Base-by-base conservation (phyloP, 2,888 invertebrate genomes). In the Heliconius ismenius region DNA sequence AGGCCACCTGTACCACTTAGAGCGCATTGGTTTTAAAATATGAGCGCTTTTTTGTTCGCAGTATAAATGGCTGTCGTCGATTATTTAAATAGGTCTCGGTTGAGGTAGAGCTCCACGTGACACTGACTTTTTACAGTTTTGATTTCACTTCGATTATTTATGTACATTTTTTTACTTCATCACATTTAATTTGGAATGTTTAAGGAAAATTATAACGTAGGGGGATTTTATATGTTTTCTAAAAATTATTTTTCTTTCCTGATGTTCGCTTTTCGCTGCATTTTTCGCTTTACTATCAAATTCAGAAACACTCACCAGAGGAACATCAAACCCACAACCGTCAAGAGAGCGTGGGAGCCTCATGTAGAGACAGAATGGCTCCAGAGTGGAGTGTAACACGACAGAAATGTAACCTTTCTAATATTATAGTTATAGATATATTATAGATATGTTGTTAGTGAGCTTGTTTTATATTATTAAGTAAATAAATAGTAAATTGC, bases 341-440 rank as follows among this genome's bases (percentile, higher is more conserved):
- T 65, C 65, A 65, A 65, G 65, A 32, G 65, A 36, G 65, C 36
- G 65, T 65, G 65, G 21, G 65, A n/a, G 65, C n/a, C 13, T 36
- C 64, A 11, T 36, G 36, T 65, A 32, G 28, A 13, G 18, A 15
- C 28, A 28, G 10, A 7, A 21, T n/a, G n/a, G 60, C 60, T 24
- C 24, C 28, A 18, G 18, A 28, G 28, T 28, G 28, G 28, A 63
- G 18, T 9, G 9, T 9, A 63, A 65, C 11, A n/a, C n/a, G 65
- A 36, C 36, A 65, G 11, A 11, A 65, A 65, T n/a, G 28, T 36
- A 13, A 65, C 9, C 63, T 63, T 65, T n/a, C 36, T 36, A n/a
- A 10, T 65, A 36, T 65, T 60, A 24, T 24, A 60, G 4, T 21
- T 58, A 58, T 9, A 32, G 9, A 32, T 32, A 32, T 32, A 7